Evolutionary conservation across 1,140 invertebrate genomes (phyloP), one percentile per base, ranked within the genome.

Genomic region (Lordiphosa collinella): DNA sequence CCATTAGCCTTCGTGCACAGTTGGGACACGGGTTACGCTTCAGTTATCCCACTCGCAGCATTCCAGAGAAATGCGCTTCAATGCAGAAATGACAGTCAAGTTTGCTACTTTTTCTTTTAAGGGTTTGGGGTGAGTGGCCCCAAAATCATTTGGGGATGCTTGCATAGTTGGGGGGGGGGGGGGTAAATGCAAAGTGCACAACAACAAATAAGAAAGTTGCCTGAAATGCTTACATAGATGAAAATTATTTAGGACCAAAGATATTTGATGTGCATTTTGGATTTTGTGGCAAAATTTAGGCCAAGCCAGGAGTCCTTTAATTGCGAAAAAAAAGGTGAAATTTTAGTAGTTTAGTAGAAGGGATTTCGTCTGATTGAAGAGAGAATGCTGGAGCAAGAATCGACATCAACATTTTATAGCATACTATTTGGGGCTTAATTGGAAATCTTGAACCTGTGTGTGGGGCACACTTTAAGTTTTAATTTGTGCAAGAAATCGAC

Each of bases 51-150:
- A 18, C 10, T 4, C 9, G 2, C 38, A 22, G 10, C 38, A 4
- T 4, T 14, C 11, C 35, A 13, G 2, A 6, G 11, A 44, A 44
- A 44, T 44, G 41, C 41, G 41, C 41, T 44, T 44, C 41, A 44
- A 44, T 44, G 41, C 41, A 44, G 8, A 44, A 44, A 44, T 44
- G 41, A 44, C 41, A 44, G 41, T 44, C 29, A 25, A 31, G 14
- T 44, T 44, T 44, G 22, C 22, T 25, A 16, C 11, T 44, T 44
- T 44, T 29, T 8, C 41, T 44, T 25, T 44, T 44, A 13, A 7
- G 40, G 22, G 9, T 12, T 44, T 12, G 13, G 41, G 41, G 41
- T 44, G 11, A 44, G 41, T 29, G 41, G 41, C 41, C 41, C 29
- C 1, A 13, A 44, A 29, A 44, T 44, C 22, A 44, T 44, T 44